Evolutionary conservation across 2,113 vertebrate genomes (phyloP).

Genomic region (Dendrocopos noguchii): DNA sequence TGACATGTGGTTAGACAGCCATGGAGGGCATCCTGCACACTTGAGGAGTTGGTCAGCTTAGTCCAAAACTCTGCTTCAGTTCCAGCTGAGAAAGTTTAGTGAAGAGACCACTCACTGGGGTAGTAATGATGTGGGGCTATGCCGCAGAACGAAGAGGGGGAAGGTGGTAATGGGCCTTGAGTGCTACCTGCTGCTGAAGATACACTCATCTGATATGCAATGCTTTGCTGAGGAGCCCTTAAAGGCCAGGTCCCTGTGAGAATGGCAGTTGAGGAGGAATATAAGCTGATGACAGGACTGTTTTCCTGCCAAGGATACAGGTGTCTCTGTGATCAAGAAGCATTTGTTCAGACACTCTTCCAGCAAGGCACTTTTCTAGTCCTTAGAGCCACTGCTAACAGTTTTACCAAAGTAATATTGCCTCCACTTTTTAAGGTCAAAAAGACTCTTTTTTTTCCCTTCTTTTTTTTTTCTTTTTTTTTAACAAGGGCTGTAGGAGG

Average conservation of each 20-base stretch:
- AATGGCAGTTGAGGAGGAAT: neutral
- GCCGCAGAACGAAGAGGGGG: neutral
- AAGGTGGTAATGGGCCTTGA: neutral
- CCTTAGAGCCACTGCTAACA: neutral
- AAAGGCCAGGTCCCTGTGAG: neutral
- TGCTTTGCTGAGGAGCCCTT: neutral
- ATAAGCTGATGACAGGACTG: neutral
- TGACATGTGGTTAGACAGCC: neutral
- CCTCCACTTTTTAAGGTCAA: slow-evolving; percentile 30
- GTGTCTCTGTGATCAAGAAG: neutral
- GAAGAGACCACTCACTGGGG: neutral
- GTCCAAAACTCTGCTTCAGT: neutral
- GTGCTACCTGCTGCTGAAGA: neutral
- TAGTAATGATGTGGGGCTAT: neutral
- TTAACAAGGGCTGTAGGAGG: neutral
- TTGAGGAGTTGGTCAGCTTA: neutral
- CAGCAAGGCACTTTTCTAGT: neutral
- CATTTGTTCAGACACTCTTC: neutral
- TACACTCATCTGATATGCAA: neutral
- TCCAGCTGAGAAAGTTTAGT: neutral
- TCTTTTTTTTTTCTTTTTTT: neutral
- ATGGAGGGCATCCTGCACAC: neutral
- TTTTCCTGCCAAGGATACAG: neutral
- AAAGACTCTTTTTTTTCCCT: neutral
- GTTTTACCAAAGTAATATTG: neutral